Evolutionary conservation across 2,113 vertebrate species (phyloP), one percentile per base, ranked within the genome.

Genomic region (Nanorana parkeri): DNA sequence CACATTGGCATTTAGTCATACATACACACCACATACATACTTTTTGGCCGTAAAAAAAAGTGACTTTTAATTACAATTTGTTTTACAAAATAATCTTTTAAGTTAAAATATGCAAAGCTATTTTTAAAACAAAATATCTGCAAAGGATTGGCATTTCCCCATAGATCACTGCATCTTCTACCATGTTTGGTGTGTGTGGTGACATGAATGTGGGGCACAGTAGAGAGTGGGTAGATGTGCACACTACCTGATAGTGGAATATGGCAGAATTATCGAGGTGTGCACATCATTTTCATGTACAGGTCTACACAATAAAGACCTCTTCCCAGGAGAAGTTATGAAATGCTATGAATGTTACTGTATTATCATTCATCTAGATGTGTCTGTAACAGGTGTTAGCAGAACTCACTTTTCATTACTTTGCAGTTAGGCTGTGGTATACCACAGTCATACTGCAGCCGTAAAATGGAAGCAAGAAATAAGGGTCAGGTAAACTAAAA

Each of bases 31-130:
- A 75, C 88, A 86, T 86, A 93, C 90, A 88, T 90, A 95, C 92
- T 90, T 93, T 95, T 95, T 97, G 95, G 95, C 95, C 90, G 91
- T 87, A 87, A 89, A 93, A 89, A 93, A 89, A 86, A 90, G 91
- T 85, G 89, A 85, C 87, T 91, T 86, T 85, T 83, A 87, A 88
- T 87, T 86, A 75, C 77, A 87, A 88, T 2, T 26, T 82, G 76
- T 84, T 86, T 84, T 85, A 88, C 75, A 90, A 41, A 85, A 84
- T 86, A 78, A 86, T 86, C 78, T 47, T 74, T 84, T 76, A 83
- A 84, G 86, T 87, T 84, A 87, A 85, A 85, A 78, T 87, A 88
- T 74, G 83, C 84, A 86, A 85, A 90, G 77, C 83, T 89, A 86
- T 85, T 86, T 85, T 87, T 73, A 84, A 90, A 89, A 90, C 51